Percentiles rank a stretch among this genome's conserved stretches.
Conservation (phyloP, 1,140 invertebrate genomes). For the Pachypsylla venusta region DNA sequence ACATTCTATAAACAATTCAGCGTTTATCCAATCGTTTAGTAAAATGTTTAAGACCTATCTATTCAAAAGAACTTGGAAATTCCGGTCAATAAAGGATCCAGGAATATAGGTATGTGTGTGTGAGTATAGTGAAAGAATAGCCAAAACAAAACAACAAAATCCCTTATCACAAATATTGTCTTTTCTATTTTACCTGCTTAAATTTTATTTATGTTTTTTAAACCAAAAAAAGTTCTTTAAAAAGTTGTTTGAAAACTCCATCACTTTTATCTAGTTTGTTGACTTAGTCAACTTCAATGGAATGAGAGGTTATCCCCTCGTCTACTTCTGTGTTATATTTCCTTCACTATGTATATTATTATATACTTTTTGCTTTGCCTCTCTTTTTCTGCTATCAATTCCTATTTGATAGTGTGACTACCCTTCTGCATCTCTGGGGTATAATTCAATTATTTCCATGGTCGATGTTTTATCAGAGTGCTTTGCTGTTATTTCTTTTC, state of each 20-base stretch:
- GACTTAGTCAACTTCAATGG: not conserved
- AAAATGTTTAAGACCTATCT: no score
- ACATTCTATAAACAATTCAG: no score
- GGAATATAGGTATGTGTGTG: no score
- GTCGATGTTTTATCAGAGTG: conserved; percentile 3
- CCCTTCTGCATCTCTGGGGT: not conserved
- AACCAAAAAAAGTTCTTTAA: not conserved
- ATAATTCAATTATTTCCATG: conserved; percentile 2
- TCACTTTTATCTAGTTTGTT: conserved; percentile 8
- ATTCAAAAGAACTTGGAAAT: no score
- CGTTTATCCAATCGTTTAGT: no score
- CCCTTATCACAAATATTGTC: conserved; percentile 3
- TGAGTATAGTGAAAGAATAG: no score
- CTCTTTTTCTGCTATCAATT: conserved; percentile 2
- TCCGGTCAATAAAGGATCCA: no score
- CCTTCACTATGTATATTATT: no score
- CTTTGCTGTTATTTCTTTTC: not conserved
- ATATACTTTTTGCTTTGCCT: no score
- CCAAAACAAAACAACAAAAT: no score
- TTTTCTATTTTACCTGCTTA: not conserved
- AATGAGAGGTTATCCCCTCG: no score
- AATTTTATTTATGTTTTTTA: not conserved
- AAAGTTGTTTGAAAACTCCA: conserved; percentile 3
- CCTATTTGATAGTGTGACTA: conserved; percentile 3
- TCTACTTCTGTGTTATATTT: no score